Evolutionary conservation across 2,113 vertebrate genomes (phyloP).

Genomic region (Alligator mississippiensis): DNA sequence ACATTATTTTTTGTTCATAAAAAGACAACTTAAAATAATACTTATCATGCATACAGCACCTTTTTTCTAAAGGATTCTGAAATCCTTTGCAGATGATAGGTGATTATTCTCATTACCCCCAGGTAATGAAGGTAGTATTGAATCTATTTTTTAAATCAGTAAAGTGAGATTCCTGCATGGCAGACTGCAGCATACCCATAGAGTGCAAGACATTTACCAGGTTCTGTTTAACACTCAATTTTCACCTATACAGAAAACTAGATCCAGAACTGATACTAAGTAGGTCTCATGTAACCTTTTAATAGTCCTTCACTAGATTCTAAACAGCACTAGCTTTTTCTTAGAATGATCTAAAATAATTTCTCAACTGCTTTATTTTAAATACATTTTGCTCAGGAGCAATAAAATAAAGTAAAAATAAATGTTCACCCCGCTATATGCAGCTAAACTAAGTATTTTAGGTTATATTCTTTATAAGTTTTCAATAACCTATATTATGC

Average conservation of each 20-base stretch:
- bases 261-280: not conserved
- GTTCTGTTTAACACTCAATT: not conserved
- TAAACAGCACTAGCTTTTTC: not conserved
- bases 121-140: not conserved
- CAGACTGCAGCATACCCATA: not conserved
- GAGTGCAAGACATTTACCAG: not conserved
- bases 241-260: not conserved
- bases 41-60: not conserved
- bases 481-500: not conserved
- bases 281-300: not conserved
- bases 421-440: not conserved
- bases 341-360: too few species aligned
- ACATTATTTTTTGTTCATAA: not conserved
- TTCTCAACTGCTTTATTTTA: not conserved
- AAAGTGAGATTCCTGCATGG: not conserved
- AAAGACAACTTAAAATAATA: not conserved
- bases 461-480: not conserved
- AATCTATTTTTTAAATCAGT: not conserved
- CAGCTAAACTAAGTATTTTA: not conserved
- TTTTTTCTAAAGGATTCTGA: not conserved
- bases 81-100: not conserved
- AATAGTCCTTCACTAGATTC: not conserved
- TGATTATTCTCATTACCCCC: not conserved
- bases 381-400: rapidly evolving
- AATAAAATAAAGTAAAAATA: not conserved